Percentiles rank a stretch among this genome's conserved stretches.
Conservation (phyloP, 1,140 invertebrate genomes). For the Holotrichia oblita region DNA sequence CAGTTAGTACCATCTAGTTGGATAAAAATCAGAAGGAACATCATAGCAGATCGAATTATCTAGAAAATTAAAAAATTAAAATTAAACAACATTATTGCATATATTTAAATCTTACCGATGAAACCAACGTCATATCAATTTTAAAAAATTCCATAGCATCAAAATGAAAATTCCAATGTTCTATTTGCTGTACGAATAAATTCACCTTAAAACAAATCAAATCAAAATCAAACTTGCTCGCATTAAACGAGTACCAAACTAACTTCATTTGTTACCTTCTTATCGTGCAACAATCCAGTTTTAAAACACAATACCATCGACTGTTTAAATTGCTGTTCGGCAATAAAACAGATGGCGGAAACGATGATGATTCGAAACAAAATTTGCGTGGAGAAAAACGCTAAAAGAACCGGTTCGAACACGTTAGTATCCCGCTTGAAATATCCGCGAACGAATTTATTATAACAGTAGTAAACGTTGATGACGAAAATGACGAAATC, state of each 20-base stretch:
- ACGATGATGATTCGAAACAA: not conserved
- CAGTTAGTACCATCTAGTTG: not conserved
- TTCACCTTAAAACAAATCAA: not conserved
- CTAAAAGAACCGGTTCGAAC: not conserved
- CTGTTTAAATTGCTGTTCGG: not conserved
- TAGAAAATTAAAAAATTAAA: not conserved
- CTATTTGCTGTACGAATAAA: slow-evolving; percentile 14
- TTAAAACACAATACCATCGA: slow-evolving; percentile 8
- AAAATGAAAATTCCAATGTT: slow-evolving; percentile 25
- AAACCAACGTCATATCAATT: slow-evolving; percentile 23
- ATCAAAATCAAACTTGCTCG: not conserved
- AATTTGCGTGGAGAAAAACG: not conserved
- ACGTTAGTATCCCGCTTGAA: not conserved
- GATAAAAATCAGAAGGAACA: slow-evolving; percentile 4
- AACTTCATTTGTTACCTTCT: not conserved
- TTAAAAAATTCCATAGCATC: slow-evolving; percentile 18
- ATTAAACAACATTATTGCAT: no score
- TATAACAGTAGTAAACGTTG: not conserved
- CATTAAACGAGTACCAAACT: not conserved
- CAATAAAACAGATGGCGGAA: not conserved
- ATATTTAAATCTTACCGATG: not conserved
- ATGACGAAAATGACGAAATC: slow-evolving; percentile 2
- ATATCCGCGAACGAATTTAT: not conserved
- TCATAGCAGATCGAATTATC: not conserved
- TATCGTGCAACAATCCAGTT: slow-evolving; percentile 13